These are phyloP conservation scores for Phocides pigmalion DNA, from an alignment of 1,140 invertebrate species.

Conservation along the genomic window DNA sequence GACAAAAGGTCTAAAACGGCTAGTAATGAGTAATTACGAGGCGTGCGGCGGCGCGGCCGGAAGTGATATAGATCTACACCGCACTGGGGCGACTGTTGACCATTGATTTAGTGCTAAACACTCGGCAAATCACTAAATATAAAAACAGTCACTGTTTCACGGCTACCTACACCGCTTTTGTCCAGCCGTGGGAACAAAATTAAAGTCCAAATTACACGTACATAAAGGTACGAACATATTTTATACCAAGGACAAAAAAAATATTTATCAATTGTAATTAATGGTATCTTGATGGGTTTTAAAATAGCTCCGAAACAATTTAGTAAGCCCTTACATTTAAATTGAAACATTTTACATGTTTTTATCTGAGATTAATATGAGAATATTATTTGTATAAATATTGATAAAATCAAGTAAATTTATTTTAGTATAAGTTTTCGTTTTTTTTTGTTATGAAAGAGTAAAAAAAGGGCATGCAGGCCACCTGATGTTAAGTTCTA, in stretches of 20 bases:
- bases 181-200: conserved; percentile 24
- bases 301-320: too few species aligned
- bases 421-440: too few species aligned
- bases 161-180: conserved; percentile 7
- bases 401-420: too few species aligned
- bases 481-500: too few species aligned
- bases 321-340: too few species aligned
- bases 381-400: too few species aligned
- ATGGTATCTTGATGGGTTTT: too few species aligned
- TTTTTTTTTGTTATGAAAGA: too few species aligned
- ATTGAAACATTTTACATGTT: too few species aligned
- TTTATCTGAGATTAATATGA: too few species aligned
- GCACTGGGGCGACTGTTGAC: conserved; percentile 46
- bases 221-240: background rate
- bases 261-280: too few species aligned
- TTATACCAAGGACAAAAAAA: background rate
- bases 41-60: conserved; percentile 53
- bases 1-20: conserved; percentile 63
- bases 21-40: conserved; percentile 68
- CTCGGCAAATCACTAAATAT: conserved; percentile 36
- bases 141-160: conserved; percentile 24
- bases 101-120: conserved; percentile 69
- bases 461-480: too few species aligned
- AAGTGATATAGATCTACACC: conserved; percentile 66
- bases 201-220: background rate